These are phyloP conservation scores for Nannoperca obscura DNA, from an alignment of 2,797 vertebrate species.

Conservation along the genomic window DNA sequence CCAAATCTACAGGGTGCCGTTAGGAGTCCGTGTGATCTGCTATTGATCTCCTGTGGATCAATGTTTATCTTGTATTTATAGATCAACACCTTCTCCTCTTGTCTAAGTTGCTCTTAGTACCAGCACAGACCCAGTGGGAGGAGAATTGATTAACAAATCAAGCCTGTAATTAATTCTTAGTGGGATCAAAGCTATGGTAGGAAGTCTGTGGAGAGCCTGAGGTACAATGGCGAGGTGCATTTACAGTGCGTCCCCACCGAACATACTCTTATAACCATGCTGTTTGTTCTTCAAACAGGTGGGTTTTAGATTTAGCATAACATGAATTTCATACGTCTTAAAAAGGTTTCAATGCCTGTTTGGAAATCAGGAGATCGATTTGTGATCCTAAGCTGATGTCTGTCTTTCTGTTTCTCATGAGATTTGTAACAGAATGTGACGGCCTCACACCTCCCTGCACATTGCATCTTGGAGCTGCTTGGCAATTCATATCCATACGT, in stretches of 20 bases:
- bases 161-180: conserved; percentile 73
- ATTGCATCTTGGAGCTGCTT: conserved; percentile 31
- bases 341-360: conserved; percentile 32
- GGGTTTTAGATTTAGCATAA: conserved; percentile 28
- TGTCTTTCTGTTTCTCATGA: conserved; percentile 33
- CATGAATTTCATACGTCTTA: conserved; percentile 24
- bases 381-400: conserved; percentile 20
- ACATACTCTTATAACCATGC: conserved; percentile 8
- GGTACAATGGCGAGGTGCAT: conserved; percentile 38
- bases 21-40: conserved; percentile 43
- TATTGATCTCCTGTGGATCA: conserved; percentile 58
- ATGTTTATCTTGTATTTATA: conserved; percentile 69
- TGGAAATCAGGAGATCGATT: conserved; percentile 25
- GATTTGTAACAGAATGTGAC: conserved; percentile 42
- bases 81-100: conserved; percentile 12
- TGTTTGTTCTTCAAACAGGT: conserved; percentile 51
- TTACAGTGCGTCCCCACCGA: conserved; percentile 17
- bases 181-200: conserved; percentile 64
- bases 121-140: conserved; percentile 52
- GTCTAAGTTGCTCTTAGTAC: conserved; percentile 43
- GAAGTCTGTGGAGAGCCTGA: conserved; percentile 44
- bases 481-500: conserved; percentile 11
- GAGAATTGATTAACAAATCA: conserved; percentile 77
- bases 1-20: conserved; percentile 37
- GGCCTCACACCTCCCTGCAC: conserved; percentile 35